Percentiles rank a stretch among this genome's conserved stretches.
These are phyloP conservation scores for Scotopteryx bipunctaria DNA, from an alignment of 2,888 invertebrate genomes.

Conservation along the genomic window DNA sequence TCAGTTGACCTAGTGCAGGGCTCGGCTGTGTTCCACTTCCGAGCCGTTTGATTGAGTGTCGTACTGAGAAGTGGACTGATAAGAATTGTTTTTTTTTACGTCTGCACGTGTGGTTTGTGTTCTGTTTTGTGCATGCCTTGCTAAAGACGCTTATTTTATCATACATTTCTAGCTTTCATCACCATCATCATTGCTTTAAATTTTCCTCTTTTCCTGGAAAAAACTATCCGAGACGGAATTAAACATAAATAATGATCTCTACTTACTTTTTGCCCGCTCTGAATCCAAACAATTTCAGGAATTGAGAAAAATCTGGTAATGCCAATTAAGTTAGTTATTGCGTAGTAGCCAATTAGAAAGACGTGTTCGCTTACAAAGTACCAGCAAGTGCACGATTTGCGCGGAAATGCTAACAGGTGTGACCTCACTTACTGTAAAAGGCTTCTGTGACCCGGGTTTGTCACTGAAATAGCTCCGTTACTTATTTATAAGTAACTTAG, in stretches of 20 bases:
- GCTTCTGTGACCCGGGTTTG: neutral
- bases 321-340: conserved; percentile 49
- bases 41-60: conserved; percentile 24
- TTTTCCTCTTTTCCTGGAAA: no score
- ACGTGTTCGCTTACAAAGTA: conserved; percentile 35
- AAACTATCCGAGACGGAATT: no score
- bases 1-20: conserved; percentile 26
- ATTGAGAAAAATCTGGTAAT: conserved; percentile 48
- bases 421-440: neutral
- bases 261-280: neutral
- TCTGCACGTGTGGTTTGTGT: conserved; percentile 4
- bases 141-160: no score
- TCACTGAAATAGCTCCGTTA: neutral
- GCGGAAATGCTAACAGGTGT: conserved; percentile 18
- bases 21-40: conserved; percentile 16
- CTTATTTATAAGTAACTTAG: no score
- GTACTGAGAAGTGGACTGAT: conserved; percentile 13
- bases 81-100: conserved; percentile 20
- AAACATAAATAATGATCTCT: no score
- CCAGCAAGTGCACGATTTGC: conserved; percentile 34
- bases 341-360: conserved; percentile 50
- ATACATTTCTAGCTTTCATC: no score
- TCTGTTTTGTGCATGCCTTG: neutral
- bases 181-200: no score
- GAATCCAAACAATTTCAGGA: neutral